Conservation (phyloP, 2,888 invertebrate species). For the Morpho achilles region DNA sequence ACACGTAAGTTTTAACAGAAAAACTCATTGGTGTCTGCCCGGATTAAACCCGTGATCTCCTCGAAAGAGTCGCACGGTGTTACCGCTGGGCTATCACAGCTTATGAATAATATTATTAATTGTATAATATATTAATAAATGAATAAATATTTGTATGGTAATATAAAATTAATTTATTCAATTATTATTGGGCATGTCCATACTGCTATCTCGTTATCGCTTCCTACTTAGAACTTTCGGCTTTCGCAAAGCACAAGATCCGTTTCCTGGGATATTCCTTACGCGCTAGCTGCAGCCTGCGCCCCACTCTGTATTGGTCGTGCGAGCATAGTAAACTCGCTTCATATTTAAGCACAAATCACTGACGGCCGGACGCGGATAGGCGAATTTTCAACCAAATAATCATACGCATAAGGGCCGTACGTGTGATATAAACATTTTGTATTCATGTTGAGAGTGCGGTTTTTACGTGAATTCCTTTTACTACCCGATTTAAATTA, state of each 20-base stretch:
- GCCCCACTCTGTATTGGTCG: conserved; percentile 46
- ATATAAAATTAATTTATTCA: too few species aligned
- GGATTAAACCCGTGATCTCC: too few species aligned
- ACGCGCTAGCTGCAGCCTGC: conserved; percentile 34
- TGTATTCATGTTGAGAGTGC: conserved; percentile 31
- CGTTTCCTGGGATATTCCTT: conserved; percentile 66
- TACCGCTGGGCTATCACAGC: too few species aligned
- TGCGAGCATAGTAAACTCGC: conserved; percentile 45
- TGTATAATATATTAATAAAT: too few species aligned
- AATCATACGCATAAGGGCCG: conserved; percentile 21
- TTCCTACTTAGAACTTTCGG: conserved; percentile 59
- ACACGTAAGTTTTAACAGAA: too few species aligned
- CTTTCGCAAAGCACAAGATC: conserved; percentile 51
- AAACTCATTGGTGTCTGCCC: too few species aligned
- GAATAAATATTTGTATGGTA: too few species aligned
- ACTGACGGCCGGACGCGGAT: conserved; percentile 58
- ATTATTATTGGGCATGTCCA: too few species aligned
- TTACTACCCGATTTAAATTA: conserved; percentile 30
- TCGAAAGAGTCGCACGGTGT: too few species aligned
- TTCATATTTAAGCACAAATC: conserved; percentile 69
- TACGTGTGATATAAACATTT: conserved; percentile 16
- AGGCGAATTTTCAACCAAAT: conserved; percentile 39
- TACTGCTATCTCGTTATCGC: background rate
- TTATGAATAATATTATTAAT: too few species aligned
- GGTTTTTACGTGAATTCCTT: conserved; percentile 22